Evolutionary conservation across 2,113 vertebrate species (phyloP).

Genomic region (Tyrannus savana): DNA sequence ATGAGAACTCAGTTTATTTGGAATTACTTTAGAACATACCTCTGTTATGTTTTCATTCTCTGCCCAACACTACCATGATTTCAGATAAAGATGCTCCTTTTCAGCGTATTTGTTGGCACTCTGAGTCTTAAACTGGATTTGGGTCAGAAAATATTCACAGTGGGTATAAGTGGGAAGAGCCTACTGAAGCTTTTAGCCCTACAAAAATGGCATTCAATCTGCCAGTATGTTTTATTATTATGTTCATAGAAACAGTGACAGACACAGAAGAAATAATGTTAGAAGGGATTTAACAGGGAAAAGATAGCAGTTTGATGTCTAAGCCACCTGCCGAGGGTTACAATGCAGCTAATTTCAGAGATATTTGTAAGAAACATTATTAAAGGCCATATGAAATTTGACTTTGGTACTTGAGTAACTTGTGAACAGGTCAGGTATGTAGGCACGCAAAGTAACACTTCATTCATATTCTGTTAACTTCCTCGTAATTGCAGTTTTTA

Average conservation of each 20-base stretch:
- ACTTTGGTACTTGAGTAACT: neutral
- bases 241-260: neutral
- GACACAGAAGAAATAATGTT: neutral
- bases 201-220: neutral
- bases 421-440: neutral
- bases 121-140: neutral
- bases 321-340: neutral
- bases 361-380: neutral
- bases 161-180: neutral
- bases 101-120: neutral
- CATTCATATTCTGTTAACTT: neutral
- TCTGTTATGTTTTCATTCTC: neutral
- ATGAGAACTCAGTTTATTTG: neutral
- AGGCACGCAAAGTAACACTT: neutral
- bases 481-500: fast-evolving
- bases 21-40: neutral
- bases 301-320: neutral
- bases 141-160: neutral
- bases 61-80: neutral
- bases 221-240: neutral
- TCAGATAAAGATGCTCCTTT: neutral
- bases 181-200: neutral
- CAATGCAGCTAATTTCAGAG: neutral
- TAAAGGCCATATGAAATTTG: neutral
- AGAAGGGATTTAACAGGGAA: neutral